Evolutionary conservation across 2,113 vertebrate genomes (phyloP).

Genomic region (Greenwoodochromis staneri): DNA sequence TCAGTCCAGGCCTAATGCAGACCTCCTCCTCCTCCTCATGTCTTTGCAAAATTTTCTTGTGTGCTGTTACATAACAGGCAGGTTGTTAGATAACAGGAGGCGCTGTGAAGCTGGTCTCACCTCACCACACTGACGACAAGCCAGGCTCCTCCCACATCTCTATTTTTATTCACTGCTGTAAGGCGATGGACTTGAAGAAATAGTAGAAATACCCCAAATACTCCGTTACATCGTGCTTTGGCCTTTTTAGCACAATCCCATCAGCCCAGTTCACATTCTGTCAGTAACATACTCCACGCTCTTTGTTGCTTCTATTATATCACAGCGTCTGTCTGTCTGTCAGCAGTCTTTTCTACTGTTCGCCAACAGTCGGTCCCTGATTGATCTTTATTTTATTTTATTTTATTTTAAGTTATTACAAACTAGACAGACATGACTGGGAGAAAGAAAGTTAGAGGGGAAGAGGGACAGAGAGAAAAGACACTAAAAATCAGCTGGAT

Average conservation of each 20-base stretch:
- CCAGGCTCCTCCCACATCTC: background rate
- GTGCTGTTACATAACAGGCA: constrained; percentile 1
- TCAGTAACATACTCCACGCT: background rate
- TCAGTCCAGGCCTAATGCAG: background rate
- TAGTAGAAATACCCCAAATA: background rate
- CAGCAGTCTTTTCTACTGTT: background rate
- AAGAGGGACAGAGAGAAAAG: background rate
- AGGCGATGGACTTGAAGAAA: background rate
- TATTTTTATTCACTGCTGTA: background rate
- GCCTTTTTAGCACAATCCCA: background rate
- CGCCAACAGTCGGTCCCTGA: background rate
- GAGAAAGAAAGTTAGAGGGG: background rate
- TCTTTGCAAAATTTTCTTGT: background rate
- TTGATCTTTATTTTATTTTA: background rate
- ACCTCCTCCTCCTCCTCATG: background rate
- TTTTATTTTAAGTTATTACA: background rate
- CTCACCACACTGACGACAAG: background rate
- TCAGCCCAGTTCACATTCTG: background rate
- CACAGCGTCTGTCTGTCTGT: background rate
- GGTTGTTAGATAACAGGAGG: constrained; percentile 3
- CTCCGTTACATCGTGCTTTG: background rate
- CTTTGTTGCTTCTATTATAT: background rate
- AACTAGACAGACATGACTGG: background rate
- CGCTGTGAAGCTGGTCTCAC: background rate
- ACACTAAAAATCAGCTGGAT: background rate